Percentiles rank a stretch among this genome's conserved stretches.
Evolutionary conservation across 2,888 invertebrate genomes (phyloP).

Genomic region (Rhagophthalmus giganteus): DNA sequence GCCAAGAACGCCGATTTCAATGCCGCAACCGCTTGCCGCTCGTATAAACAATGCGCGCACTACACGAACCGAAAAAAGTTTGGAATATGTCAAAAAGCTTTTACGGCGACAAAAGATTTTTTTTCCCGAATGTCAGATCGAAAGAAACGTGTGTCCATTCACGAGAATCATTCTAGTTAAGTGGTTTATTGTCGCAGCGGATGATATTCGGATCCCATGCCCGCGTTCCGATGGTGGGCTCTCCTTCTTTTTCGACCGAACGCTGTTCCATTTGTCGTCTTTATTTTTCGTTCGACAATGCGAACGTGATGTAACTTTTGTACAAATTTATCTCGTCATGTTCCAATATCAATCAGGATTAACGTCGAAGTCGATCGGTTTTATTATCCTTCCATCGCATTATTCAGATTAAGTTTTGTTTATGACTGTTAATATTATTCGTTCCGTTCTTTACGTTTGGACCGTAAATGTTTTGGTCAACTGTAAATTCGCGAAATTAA

Average conservation of each 20-base stretch:
- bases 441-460: too few species aligned
- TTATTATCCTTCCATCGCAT: constrained; percentile 7
- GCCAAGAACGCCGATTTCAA: constrained; percentile 35
- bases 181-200: constrained; percentile 56
- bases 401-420: constrained; percentile 21
- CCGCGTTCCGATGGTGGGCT: constrained; percentile 16
- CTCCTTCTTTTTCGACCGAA: constrained; percentile 16
- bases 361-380: constrained; percentile 44
- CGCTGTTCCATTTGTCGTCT: constrained; percentile 16
- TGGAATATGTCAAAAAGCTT: constrained; percentile 57
- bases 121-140: constrained; percentile 51
- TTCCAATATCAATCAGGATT: constrained; percentile 52
- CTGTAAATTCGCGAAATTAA: too few species aligned
- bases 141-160: constrained; percentile 55
- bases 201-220: constrained; percentile 43
- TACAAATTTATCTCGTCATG: constrained; percentile 40
- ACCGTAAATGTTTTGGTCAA: too few species aligned
- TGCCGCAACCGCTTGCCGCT: constrained; percentile 31
- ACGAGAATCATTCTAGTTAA: constrained; percentile 55
- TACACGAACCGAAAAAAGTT: constrained; percentile 48
- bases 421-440: too few species aligned
- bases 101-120: constrained; percentile 56
- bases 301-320: constrained; percentile 24
- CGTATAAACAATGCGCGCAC: constrained; percentile 41
- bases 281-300: constrained; percentile 16